A percentile compares a stretch with the other conserved stretches of the same genome.
phyloP scores from a whole-genome alignment of 2,888 invertebrate genomes.

The Rhopalosiphum nymphaeae region DNA sequence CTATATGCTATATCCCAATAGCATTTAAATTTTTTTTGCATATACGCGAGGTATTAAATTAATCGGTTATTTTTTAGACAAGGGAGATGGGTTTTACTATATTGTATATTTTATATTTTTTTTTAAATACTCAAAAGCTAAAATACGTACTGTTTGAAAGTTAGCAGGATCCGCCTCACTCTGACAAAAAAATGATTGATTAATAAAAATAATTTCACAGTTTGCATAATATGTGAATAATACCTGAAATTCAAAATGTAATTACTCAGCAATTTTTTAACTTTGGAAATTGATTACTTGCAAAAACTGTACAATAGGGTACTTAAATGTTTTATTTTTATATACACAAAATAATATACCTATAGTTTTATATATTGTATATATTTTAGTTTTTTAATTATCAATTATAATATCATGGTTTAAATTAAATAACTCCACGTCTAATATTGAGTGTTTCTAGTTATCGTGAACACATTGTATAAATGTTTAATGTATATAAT shows the following conservation, averaged over 20 bases:
- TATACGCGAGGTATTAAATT: not conserved
- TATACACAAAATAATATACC: not conserved
- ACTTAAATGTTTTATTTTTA: not conserved
- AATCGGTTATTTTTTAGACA: not conserved
- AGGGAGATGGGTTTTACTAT: not conserved
- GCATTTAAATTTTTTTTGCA: not conserved
- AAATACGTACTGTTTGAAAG: not conserved
- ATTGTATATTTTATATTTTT: not conserved
- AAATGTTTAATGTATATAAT: not conserved
- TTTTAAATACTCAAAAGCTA: not conserved
- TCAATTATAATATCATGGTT: not conserved
- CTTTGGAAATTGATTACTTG: too few species aligned
- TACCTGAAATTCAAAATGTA: too few species aligned
- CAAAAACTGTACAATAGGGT: too few species aligned
- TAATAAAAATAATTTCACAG: too few species aligned
- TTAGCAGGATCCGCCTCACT: not conserved
- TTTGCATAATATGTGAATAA: too few species aligned
- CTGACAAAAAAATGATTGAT: not conserved
- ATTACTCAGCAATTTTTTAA: too few species aligned
- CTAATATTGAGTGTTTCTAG: not conserved
- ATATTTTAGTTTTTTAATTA: not conserved
- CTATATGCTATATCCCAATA: not conserved
- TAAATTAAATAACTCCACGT: not conserved
- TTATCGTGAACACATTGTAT: not conserved
- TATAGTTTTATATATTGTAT: not conserved